Base-by-base conservation (phyloP, 2,797 vertebrate species). In the Brotula barbata region DNA sequence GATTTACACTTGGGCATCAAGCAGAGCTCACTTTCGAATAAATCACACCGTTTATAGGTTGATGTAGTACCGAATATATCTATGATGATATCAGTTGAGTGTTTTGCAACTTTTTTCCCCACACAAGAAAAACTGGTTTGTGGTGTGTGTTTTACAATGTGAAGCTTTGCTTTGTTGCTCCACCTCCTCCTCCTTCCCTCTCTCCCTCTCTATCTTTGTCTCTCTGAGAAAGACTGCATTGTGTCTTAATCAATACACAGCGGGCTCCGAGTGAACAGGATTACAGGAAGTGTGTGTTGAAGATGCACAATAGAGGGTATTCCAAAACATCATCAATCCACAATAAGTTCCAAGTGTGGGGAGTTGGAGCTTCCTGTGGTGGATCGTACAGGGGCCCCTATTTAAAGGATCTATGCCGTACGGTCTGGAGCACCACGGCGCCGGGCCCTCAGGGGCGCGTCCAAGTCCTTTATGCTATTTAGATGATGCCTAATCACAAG, bases 231-330 rank as follows among this genome's bases (percentile, higher is more conserved):
- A 68, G 68, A 62, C 19, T 52, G 54, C 66, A 82, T 83, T 85
- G 77, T 86, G 81, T 71, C 53, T 48, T 82, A 74, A 86, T 83
- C 66, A 84, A 68, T 71, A 63, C 69, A 57, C 61, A 51, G 54
- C 84, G 78, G 79, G 67, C 64, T 70, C 47, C 65, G 58, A 64
- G 36, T 39, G 34, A 40, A 39, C 25, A 34, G 3, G 28, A 60
- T 25, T 34, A 9, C 55, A 49, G 43, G 68, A 72, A 51, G 42
- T 44, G 46, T 50, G 58, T 9, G 36, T 13, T 60, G 41, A 64
- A 58, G 62, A 75, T 70, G 68, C 56, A 76, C 44, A 7, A 40
- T 40, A 47, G 39, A 50, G 14, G n/a, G 66, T 54, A 21, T 55
- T 41, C 23, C 15, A 60, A 31, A 33, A 41, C 61, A 53, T n/a